These are phyloP conservation scores for Echinometra lucunter DNA, from an alignment of 53 echinoderm and acorn worm genomes.

Conservation along the genomic window DNA sequence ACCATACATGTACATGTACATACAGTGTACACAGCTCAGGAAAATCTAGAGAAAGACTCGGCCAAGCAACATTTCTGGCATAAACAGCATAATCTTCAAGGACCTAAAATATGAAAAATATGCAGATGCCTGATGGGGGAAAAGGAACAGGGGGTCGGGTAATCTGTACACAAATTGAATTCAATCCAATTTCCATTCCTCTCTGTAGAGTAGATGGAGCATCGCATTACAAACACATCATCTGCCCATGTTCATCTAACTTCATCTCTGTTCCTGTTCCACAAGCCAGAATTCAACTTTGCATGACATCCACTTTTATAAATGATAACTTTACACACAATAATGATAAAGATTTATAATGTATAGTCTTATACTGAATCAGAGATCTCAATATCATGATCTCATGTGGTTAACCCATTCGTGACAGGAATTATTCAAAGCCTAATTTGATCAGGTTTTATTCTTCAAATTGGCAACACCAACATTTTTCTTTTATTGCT, in stretches of 20 bases:
- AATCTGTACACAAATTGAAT: background rate
- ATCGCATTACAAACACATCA: background rate
- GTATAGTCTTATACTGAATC: background rate
- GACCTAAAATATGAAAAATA: slow-evolving; percentile 23
- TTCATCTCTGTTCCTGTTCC: background rate
- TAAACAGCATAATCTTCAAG: background rate
- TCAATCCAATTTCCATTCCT: background rate
- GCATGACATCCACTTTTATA: background rate
- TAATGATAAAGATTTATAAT: too few species aligned
- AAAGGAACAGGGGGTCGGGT: background rate
- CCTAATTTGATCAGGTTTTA: too few species aligned
- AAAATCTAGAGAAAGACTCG: background rate
- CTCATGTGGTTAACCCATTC: too few species aligned
- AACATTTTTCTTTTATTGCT: too few species aligned
- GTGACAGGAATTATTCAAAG: too few species aligned
- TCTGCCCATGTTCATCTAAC: background rate
- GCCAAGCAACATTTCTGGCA: background rate
- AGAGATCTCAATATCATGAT: too few species aligned
- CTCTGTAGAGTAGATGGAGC: background rate
- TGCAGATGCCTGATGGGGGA: background rate
- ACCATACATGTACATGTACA: background rate
- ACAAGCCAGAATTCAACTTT: background rate
- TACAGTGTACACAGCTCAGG: background rate
- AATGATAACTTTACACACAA: background rate
- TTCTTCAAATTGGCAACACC: too few species aligned